A percentile compares a stretch with the other conserved stretches of the same genome.
phyloP scores from a whole-genome alignment of 64 coral and sea anemone genomes.

The Pocillopora verrucosa region DNA sequence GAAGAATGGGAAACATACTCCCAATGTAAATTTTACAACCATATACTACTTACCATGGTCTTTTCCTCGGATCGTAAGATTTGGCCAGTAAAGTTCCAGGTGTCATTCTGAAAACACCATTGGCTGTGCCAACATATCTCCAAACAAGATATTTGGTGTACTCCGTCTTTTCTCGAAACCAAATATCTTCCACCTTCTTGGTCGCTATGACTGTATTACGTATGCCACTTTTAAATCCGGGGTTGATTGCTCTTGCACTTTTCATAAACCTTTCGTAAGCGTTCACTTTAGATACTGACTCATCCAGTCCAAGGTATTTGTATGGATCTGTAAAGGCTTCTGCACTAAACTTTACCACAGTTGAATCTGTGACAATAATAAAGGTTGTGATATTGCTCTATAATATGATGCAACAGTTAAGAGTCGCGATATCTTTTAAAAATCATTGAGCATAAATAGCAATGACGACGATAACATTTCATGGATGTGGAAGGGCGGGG shows the following conservation, averaged over 20 bases:
- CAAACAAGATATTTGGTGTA: conserved; percentile 48
- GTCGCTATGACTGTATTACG: conserved; percentile 41
- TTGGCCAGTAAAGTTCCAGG: conserved; percentile 28
- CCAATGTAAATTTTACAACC: too few relatives aligned
- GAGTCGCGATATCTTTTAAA: too few relatives aligned
- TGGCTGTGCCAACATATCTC: conserved; percentile 59
- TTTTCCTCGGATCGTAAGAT: conserved; percentile 48
- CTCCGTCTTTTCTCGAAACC: conserved; percentile 25
- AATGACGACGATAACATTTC: too few relatives aligned
- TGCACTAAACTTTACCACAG: conserved; percentile 47
- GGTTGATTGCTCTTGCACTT: not conserved
- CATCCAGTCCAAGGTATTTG: conserved; percentile 37
- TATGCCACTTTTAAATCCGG: conserved; percentile 35
- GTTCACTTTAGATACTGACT: conserved; percentile 1
- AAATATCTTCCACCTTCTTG: conserved; percentile 30
- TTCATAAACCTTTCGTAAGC: conserved; percentile 12
- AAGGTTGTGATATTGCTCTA: too few relatives aligned
- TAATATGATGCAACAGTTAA: too few relatives aligned
- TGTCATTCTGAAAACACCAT: conserved; percentile 50
- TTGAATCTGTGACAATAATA: conserved; percentile 29
- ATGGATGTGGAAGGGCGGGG: too few relatives aligned
- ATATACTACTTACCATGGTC: conserved; percentile 41
- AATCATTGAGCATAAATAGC: too few relatives aligned
- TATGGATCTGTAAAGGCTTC: conserved; percentile 49
- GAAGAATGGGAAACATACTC: too few relatives aligned